These are phyloP conservation scores for zebrafish (Danio rerio) DNA, from an alignment of 2,113 vertebrate species.

Conservation along the genomic window GRCz12tu NC_133195.1:19918001-19918500, in stretches of 20 bases:
- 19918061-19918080: constrained; percentile 38
- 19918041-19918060: constrained; percentile 18
- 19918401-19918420: constrained; percentile 65
- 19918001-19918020: neutral
- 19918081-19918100: constrained; percentile 43
- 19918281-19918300: constrained; percentile 55
- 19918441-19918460: constrained; percentile 49
- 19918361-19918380: constrained; percentile 59
- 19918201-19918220: constrained; percentile 8
- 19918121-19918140: constrained; percentile 46
- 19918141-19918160: constrained; percentile 40
- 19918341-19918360: constrained; percentile 58
- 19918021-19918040: constrained; percentile 39
- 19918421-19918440: constrained; percentile 60
- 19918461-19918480: constrained; percentile 8
- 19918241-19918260: constrained; percentile 53
- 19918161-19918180: constrained; percentile 41
- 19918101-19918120: constrained; percentile 51
- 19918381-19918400: constrained; percentile 65
- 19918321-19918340: constrained; percentile 62
- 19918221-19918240: constrained; percentile 56
- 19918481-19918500: constrained; percentile 14
- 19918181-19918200: constrained; percentile 32
- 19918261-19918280: constrained; percentile 44
- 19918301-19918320: constrained; percentile 59